Percentiles rank a stretch among this genome's conserved stretches.
Conservation (phyloP, 2,113 vertebrate genomes). For the Sinocyclocheilus anophthalmus region DNA sequence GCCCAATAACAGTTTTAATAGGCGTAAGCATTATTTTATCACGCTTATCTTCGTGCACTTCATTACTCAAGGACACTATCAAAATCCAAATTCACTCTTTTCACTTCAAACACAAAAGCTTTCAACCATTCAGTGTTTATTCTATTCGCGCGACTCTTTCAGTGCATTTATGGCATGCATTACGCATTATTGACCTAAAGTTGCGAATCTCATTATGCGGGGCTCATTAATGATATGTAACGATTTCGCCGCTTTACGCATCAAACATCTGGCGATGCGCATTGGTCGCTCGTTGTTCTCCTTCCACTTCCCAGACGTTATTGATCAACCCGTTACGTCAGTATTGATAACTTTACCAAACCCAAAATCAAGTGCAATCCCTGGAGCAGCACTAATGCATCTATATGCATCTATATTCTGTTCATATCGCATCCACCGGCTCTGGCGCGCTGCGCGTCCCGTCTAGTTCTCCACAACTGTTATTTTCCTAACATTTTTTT, state of each 20-base stretch:
- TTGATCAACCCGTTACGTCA: constrained; percentile 86
- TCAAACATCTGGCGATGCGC: constrained; percentile 28
- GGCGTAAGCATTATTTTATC: not conserved
- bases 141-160: not conserved
- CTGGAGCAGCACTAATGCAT: constrained; percentile 63
- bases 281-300: constrained; percentile 58
- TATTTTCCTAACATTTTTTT: constrained; percentile 62
- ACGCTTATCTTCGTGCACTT: not conserved
- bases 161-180: not conserved
- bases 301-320: constrained; percentile 77
- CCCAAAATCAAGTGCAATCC: constrained; percentile 81
- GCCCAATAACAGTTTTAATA: not conserved
- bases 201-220: constrained; percentile 28
- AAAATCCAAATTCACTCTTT: not conserved
- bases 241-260: constrained; percentile 27
- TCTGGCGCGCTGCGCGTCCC: constrained; percentile 23
- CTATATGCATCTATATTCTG: constrained; percentile 61
- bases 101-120: not conserved
- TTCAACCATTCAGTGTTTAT: not conserved
- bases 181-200: constrained; percentile 18
- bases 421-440: constrained; percentile 42
- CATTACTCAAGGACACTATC: not conserved
- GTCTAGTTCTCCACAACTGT: constrained; percentile 33
- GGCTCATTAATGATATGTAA: constrained; percentile 31
- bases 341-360: constrained; percentile 88